A percentile compares a stretch with the other conserved stretches of the same genome.
These are phyloP conservation scores for Morelia viridis DNA, from an alignment of 2,797 vertebrate species.

Conservation along the genomic window DNA sequence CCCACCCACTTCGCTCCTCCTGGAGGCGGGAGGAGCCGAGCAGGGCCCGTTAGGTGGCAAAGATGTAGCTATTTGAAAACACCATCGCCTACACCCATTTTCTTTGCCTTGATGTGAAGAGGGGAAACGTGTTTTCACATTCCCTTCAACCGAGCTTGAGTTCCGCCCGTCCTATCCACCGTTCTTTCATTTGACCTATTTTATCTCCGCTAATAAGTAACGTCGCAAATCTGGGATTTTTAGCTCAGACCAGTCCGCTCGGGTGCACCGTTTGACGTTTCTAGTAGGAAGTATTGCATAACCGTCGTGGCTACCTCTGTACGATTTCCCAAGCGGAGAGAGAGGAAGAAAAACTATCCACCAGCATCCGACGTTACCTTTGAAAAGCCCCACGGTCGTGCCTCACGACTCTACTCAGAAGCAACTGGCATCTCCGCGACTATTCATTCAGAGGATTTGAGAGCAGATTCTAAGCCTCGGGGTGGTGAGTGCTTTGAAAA, in stretches of 20 bases:
- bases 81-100: background rate
- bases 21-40: background rate
- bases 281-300: background rate
- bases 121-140: background rate
- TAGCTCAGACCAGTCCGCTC: background rate
- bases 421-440: background rate
- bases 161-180: background rate
- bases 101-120: background rate
- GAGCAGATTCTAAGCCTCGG: background rate
- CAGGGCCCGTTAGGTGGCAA: slow-evolving; percentile 1
- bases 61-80: background rate
- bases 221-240: background rate
- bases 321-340: background rate
- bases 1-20: slow-evolving; percentile 2
- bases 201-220: background rate
- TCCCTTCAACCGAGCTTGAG: background rate
- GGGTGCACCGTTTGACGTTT: background rate
- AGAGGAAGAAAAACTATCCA: background rate
- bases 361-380: background rate
- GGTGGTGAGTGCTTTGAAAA: slow-evolving; percentile 41
- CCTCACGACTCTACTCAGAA: background rate
- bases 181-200: background rate
- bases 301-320: background rate
- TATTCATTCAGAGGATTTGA: background rate
- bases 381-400: background rate